Conservation (phyloP, 2,797 vertebrate genomes). For the Thunnus albacares region DNA sequence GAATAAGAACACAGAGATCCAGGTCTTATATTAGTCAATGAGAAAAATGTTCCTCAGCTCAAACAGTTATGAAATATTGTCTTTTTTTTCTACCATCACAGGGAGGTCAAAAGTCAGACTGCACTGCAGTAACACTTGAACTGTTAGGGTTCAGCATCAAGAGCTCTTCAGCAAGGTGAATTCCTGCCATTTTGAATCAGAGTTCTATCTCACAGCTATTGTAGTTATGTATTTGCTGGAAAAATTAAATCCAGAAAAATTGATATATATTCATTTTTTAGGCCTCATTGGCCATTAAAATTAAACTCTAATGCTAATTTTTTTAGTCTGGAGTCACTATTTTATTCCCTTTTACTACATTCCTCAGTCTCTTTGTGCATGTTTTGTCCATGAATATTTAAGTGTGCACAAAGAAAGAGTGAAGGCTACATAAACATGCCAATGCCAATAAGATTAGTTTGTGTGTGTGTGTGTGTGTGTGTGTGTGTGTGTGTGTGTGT, state of each 20-base stretch:
- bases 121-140: not conserved
- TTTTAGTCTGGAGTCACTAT: conserved; percentile 3
- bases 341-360: conserved; percentile 17
- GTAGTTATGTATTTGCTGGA: not conserved
- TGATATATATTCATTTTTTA: not conserved
- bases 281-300: not conserved
- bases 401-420: not conserved
- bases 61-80: too few species aligned
- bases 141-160: not conserved
- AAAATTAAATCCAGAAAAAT: not conserved
- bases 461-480: conserved; percentile 4
- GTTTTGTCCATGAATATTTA: conserved; percentile 22
- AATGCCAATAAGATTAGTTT: conserved; percentile 17
- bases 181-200: not conserved
- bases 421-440: conserved; percentile 18
- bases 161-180: conserved; percentile 1
- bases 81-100: too few species aligned
- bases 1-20: not conserved
- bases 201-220: not conserved
- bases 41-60: not conserved
- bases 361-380: conserved; percentile 15
- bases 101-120: conserved; percentile 12
- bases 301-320: not conserved
- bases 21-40: not conserved
- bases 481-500: conserved; percentile 12